Evolutionary conservation across 2,797 vertebrate species (phyloP), one percentile per base, ranked within the genome.

Genomic region (Clarias laeviceps): DNA sequence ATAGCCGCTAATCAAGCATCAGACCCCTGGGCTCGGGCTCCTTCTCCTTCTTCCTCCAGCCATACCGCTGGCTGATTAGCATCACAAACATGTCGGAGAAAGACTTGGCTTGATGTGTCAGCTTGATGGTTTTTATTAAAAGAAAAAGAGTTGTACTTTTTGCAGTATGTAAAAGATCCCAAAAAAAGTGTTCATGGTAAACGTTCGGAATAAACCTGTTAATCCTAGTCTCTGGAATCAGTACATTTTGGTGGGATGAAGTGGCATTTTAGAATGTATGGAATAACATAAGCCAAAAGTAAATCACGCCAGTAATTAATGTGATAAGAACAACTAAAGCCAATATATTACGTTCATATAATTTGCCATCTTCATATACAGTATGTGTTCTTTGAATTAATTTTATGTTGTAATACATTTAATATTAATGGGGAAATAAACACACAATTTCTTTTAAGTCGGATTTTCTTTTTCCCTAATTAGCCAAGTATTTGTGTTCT

Each of bases 1-100:
- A 82, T 82, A 86, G 82, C 72, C 15, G 2, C 56, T 61, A 88
- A 87, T 87, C 89, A 87, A 18, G 54, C 82, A 82, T 72, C 70
- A 79, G 81, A 66, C 70, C 79, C 65, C 83, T 73, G 83, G 82
- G 85, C 79, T 69, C 37, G n/a, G 70, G 34, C 66, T 17, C 69
- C 66, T 5, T 59, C 29, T 64, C 32, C n/a, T 27, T 70, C 9
- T 84, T 45, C 37, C 69, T 66, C 27, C 85, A 84, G 83, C 40
- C 70, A 27, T n/a, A 68, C 59, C 61, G 64, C 68, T 64, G 72
- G 32, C 72, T 64, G 72, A 86, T 73, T 82, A 62, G 45, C 22
- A 12, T 65, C 79, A 50, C 32, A 80, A 50, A 65, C 61, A 65
- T 80, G 32, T 68, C 22, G 22, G 50, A 64, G 50, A 69, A 37